Base-by-base conservation (phyloP, 2,797 vertebrate genomes). In the Lacerta viridis region DNA sequence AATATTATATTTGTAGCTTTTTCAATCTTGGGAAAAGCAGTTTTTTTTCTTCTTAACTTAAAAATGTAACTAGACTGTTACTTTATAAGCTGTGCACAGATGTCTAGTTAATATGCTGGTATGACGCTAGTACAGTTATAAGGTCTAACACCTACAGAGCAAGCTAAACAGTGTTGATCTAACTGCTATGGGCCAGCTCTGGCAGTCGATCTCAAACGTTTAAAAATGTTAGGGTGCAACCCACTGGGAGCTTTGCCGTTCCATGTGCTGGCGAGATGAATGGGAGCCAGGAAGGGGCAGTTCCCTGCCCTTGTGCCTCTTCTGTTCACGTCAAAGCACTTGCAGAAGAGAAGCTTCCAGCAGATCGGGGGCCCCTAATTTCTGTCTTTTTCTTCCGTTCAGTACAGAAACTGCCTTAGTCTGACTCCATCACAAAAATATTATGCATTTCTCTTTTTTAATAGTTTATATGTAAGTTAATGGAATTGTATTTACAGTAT, bases 381-480 rank as follows among this genome's bases (percentile, higher is more conserved):
- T 41, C 33, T 39, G 59, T 18, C 71, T 13, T 80, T 84, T 93
- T 86, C 82, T 93, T 85, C 97, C 90, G 6, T 96, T 97, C 80
- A 97, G 95, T 94, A 97, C 97, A 97, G 93, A 97, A 97, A 98
- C 98, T 98, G 96, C 98, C 98, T 95, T 97, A 97, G 97, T 98
- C 97, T 97, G 95, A 97, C 96, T 97, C 98, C 98, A 96, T 98
- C 98, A 98, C 98, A 99, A 99, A 99, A 99, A 99, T 99, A 99
- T 97, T 97, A 97, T 98, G 97, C 98, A 97, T 98, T 98, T 95
- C 93, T 95, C 92, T 90, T 97, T 97, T 96, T 98, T 97, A 98
- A 98, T 98, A 97, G 98, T 96, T 99, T 98, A 98, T 98, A 98
- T 98, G 98, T 97, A 98, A 81, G 97, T 98, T 98, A 98, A 98